Base-by-base conservation (phyloP, 1,140 invertebrate species). In the Reticulitermes speratus region DNA sequence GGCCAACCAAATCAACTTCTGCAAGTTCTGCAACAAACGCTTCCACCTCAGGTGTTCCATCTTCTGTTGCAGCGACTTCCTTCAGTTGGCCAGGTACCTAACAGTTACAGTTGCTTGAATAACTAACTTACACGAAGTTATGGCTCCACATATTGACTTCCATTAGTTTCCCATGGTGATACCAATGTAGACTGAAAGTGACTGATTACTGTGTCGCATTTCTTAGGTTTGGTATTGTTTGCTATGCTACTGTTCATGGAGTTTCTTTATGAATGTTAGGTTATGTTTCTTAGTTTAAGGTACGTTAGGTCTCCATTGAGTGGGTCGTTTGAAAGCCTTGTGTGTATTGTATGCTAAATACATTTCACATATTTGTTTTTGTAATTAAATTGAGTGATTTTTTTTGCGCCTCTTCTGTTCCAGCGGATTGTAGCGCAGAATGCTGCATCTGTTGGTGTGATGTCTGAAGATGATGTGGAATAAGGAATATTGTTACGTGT, bases 1-100 rank as follows among this genome's bases (percentile, higher is more conserved):
- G 97, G 97, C 38, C 97, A 99, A 90, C 97, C 98, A 1, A 95
- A 97, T 88, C 97, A 99, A 89, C 92, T 99, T 23, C 92, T 99
- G 38, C 95, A 97, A 91, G 95, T 98, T 85, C 92, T 99, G n/a
- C 96, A 98, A 91, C 97, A 98, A 91, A 98, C 97, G 85, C 93
- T 99, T 89, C 97, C 98, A 87, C 96, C 97, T 55, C 95, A 97
- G 90, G 95, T 98, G 89, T 99, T 98, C 93, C 95, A 96, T 87
- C 91, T 97, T 88, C 93, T 99, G 21, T 91, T 98, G 84, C 94
- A 97, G 89, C 94, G 96, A 91, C 92, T 99, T 88, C 97, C 97
- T 44, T 88, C 91, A 55, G 92, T 94, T 86, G 92, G 92, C 81
- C 92, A 94, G 91, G 92, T 93, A 91, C 82, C 0, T 44, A 85